Conservation (phyloP, 2,113 vertebrate genomes). For the Dromaius novaehollandiae region DNA sequence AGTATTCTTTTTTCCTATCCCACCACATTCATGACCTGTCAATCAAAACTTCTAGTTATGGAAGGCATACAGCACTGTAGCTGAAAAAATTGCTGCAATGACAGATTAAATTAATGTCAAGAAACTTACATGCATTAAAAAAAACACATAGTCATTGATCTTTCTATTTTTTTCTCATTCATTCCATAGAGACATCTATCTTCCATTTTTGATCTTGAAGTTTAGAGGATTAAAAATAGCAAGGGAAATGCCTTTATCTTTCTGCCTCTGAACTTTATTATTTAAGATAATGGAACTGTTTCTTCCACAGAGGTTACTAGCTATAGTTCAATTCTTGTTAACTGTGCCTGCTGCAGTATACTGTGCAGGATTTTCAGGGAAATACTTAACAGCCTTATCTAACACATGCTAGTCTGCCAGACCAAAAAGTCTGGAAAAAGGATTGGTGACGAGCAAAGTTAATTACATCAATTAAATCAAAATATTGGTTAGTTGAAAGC, state of each 20-base stretch:
- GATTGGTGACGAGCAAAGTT: not conserved
- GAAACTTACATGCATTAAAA: not conserved
- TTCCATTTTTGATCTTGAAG: not conserved
- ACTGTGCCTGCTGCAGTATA: not conserved
- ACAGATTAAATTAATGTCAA: not conserved
- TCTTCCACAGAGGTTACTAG: not conserved
- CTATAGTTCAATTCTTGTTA: not conserved
- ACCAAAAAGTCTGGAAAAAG: not conserved
- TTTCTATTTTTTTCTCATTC: not conserved
- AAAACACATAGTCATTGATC: not conserved
- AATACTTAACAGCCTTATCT: not conserved
- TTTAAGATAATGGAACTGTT: conserved; percentile 10
- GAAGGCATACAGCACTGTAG: not conserved
- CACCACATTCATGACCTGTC: not conserved
- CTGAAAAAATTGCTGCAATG: not conserved
- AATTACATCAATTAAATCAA: not conserved
- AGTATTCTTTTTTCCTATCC: not conserved
- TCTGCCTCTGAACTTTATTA: not conserved
- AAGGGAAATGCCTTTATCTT: not conserved
- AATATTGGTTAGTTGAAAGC: not conserved
- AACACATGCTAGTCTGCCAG: not conserved
- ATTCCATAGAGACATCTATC: not conserved
- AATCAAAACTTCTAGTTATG: not conserved
- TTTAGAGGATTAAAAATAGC: conserved; percentile 6
- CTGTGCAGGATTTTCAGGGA: not conserved